A percentile compares a stretch with the other conserved stretches of the same genome.
Evolutionary conservation across 2,113 vertebrate genomes (phyloP).

Genomic region (Pandion haliaetus): DNA sequence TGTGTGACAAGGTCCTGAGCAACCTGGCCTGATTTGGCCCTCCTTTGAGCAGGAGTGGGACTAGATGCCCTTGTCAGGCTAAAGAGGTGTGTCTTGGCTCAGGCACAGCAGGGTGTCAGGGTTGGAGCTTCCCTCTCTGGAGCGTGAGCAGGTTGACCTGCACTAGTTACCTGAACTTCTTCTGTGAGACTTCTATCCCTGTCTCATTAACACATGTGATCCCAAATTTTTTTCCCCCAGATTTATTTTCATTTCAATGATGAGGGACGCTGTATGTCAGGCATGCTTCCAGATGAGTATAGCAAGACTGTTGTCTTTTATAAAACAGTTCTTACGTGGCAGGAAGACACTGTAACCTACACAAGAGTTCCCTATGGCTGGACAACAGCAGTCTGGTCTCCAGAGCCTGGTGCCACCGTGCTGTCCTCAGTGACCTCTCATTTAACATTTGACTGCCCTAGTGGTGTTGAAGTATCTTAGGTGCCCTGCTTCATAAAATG

Average conservation of each 20-base stretch:
- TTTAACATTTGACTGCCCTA: background rate
- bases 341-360: background rate
- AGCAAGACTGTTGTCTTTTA: background rate
- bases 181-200: background rate
- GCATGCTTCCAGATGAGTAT: background rate
- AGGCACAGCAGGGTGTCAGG: background rate
- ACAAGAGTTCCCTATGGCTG: background rate
- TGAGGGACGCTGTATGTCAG: background rate
- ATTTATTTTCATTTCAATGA: background rate
- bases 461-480: background rate
- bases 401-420: background rate
- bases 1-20: background rate
- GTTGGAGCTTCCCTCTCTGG: background rate
- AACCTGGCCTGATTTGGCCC: background rate
- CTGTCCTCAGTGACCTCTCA: background rate
- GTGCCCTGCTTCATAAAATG: background rate
- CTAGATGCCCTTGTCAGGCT: background rate
- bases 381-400: background rate
- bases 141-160: background rate
- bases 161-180: background rate
- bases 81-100: background rate
- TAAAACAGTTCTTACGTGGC: background rate
- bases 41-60: background rate
- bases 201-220: background rate
- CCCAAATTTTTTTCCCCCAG: background rate